Evolutionary conservation across 2,888 invertebrate genomes (phyloP), one percentile per base, ranked within the genome.

Genomic region (Xanthia icteritia): DNA sequence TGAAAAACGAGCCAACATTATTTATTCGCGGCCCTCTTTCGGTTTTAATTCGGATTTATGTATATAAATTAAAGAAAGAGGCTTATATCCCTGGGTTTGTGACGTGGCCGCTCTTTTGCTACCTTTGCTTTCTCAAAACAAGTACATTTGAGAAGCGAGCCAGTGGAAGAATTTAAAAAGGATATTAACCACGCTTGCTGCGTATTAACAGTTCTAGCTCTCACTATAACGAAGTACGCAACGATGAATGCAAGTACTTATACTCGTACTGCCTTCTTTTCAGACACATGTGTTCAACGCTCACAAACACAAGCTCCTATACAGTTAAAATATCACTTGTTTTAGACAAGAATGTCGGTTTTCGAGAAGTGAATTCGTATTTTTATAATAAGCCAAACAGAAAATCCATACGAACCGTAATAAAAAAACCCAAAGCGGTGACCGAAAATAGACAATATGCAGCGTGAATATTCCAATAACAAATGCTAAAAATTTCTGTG

Each of bases 11-110:
- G 92, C 87, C 86, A 87, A 90, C 94, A 95, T 96, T 96, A 95
- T 95, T 96, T 95, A 96, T 95, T 93, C 92, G 90, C 79, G 91
- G 91, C 91, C 93, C 94, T 94, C 93, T 94, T 95, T 93, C 90
- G 90, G 93, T 94, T 95, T 95, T 95, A 96, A 96, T 95, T 95
- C 95, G 93, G 94, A 96, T 96, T 95, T 96, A 96, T 96, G 94
- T 94, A 93, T 94, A 92, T 92, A 94, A 94, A 94, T 95, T 94
- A 94, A 93, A 94, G 93, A 93, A 94, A 92, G 92, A 92, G 91
- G 93, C 94, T 94, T 94, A 93, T 90, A 92, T 90, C 86, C 86
- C 89, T 86, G 85, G 83, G 83, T 76, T 87, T 87, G 90, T 91
- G 92, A 93, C 91, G 88, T 86, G 90, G 87, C 81, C 85, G 89